Evolutionary conservation across 2,888 invertebrate genomes (phyloP).

Genomic region (Phytoseiulus persimilis): DNA sequence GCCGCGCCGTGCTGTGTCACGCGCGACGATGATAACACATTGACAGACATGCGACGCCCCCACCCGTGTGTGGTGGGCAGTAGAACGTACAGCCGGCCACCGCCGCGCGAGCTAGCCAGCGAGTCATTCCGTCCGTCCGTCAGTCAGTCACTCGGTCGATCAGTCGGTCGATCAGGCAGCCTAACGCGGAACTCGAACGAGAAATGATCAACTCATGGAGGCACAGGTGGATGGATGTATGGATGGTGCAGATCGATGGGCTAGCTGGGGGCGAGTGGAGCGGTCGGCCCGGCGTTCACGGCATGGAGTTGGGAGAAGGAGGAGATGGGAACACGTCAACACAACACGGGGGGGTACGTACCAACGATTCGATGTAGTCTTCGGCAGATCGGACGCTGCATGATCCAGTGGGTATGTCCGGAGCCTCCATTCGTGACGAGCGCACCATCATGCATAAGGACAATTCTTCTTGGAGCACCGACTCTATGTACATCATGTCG

Average conservation of each 20-base stretch:
- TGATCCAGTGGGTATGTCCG: constrained; percentile 44
- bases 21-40: background rate
- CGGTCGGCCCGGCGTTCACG: background rate
- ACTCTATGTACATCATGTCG: constrained; percentile 98
- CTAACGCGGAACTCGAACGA: background rate
- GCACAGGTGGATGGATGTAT: background rate
- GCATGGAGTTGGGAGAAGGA: background rate
- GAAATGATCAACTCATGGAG: background rate
- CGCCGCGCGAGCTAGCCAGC: background rate
- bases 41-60: background rate
- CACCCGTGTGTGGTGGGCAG: background rate
- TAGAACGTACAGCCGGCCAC: background rate
- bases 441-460: constrained; percentile 94
- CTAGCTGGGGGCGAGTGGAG: background rate
- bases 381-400: constrained; percentile 59
- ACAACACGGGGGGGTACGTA: constrained; percentile 23
- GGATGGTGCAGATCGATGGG: background rate
- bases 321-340: constrained; percentile 5
- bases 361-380: constrained; percentile 72
- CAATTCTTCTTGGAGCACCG: constrained; percentile 85
- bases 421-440: constrained; percentile 66
- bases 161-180: too few relatives aligned
- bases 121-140: too few relatives aligned
- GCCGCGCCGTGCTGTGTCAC: background rate
- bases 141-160: too few relatives aligned